Evolutionary conservation across 2,113 vertebrate species (phyloP), one percentile per base, ranked within the genome.

Genomic region (Sebastes fasciatus): DNA sequence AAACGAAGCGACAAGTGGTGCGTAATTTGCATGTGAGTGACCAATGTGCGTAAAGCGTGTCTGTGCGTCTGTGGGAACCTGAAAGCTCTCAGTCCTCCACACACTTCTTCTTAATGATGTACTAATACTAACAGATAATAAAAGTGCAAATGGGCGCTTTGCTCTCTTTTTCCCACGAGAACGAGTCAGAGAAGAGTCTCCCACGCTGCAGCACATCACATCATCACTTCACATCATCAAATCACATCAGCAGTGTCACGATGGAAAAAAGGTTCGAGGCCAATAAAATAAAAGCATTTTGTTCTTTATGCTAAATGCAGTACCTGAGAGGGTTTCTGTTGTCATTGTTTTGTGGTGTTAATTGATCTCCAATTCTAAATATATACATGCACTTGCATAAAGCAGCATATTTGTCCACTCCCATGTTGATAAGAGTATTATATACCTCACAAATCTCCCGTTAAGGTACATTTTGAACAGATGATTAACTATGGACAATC

Each of bases 121-220:
- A 9, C 60, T 19, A 73, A 19, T 55, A 85, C 64, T 65, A 49
- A 88, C 77, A 92, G 74, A 64, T 80, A 55, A 5, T 88, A 77
- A 86, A 86, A 70, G 55, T 46, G 74, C 55, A 84, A 86, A 87
- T 75, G 43, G 11, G 0, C 4, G 21, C 45, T 40, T 73, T 6
- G 1, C 21, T 12, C 9, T 43, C 16, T 0, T 17, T 74, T 89
- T 85, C 89, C 88, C 82, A 70, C 21, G 75, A 51, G 81, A 82
- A 92, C 68, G 62, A 72, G 11, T 0, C 16, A 23, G 57, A 49
- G 1, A 19, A 2, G 34, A 0, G 52, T 65, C 62, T 68, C 51
- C 1, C 69, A 40, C 6, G 73, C 11, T 23, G 55, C 1, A 34
- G 21, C 34, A 8, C 74, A 58, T 62, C 60, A 5, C 34, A 34